phyloP scores from a whole-genome alignment of 2,888 invertebrate species.

The Macrophya alboannulata region DNA sequence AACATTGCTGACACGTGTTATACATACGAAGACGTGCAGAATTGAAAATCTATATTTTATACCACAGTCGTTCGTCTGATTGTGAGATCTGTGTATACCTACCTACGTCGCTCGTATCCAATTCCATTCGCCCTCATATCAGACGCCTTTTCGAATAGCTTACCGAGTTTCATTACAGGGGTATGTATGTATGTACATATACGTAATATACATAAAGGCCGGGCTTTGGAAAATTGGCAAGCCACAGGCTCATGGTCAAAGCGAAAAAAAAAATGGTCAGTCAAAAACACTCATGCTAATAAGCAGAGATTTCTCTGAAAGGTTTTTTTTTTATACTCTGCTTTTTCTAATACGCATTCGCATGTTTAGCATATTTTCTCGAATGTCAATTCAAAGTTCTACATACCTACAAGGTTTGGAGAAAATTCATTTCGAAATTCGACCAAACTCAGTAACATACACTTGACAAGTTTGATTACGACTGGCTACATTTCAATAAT shows the following conservation, averaged over 20 bases:
- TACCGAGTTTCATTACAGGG: slow-evolving; percentile 6
- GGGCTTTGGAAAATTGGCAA: background rate
- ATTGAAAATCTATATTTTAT: slow-evolving; percentile 46
- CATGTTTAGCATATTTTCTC: background rate
- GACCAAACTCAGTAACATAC: too few species aligned
- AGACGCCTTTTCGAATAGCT: background rate
- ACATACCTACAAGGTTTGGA: background rate
- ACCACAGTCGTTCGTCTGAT: background rate
- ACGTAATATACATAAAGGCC: background rate
- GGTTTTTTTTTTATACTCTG: too few species aligned
- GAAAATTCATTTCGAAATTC: background rate
- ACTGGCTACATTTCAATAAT: background rate
- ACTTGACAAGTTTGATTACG: too few species aligned
- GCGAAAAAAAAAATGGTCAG: background rate
- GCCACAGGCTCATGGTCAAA: background rate
- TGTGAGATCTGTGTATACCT: slow-evolving; percentile 9
- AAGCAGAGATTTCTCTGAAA: background rate
- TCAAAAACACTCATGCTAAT: background rate
- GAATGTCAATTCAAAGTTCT: background rate
- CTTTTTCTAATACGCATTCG: too few species aligned
- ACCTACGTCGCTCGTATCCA: background rate
- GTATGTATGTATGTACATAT: too few species aligned
- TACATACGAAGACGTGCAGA: background rate
- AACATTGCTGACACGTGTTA: slow-evolving; percentile 20
- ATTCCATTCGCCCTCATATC: slow-evolving; percentile 13